Conservation (phyloP, 1,140 invertebrate species). For the Cydia amplana region DNA sequence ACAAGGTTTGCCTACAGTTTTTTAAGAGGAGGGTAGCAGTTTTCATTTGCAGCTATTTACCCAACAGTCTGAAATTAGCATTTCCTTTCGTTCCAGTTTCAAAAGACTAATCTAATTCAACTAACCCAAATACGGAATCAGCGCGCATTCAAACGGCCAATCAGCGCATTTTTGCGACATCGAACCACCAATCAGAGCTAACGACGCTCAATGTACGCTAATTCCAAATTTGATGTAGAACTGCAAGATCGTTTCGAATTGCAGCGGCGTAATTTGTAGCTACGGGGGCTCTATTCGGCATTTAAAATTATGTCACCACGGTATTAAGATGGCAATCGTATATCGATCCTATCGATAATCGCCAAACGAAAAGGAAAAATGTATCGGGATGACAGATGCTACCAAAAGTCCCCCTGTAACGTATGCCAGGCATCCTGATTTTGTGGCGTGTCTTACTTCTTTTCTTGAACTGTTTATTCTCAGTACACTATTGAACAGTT, state of each 20-base stretch:
- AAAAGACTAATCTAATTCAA: constrained; percentile 11
- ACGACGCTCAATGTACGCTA: constrained; percentile 4
- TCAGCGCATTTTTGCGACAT: neutral
- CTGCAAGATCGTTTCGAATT: neutral
- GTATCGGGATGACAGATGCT: too few relatives aligned
- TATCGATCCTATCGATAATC: too few relatives aligned
- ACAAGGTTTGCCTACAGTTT: too few relatives aligned
- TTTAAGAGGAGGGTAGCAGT: neutral
- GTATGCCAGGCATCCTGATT: too few relatives aligned
- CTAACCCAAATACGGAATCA: constrained; percentile 1
- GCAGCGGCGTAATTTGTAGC: constrained; percentile 6
- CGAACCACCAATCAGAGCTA: constrained; percentile 7
- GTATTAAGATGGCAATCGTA: neutral
- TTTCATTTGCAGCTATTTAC: neutral
- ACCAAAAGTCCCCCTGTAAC: too few relatives aligned
- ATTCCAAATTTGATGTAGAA: neutral
- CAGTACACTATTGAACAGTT: too few relatives aligned
- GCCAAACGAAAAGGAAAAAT: too few relatives aligned
- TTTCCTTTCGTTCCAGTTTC: neutral
- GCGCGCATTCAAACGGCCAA: neutral
- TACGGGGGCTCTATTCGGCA: neutral
- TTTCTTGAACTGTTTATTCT: too few relatives aligned
- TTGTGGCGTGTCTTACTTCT: too few relatives aligned
- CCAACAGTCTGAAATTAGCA: neutral
- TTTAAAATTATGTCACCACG: neutral